A percentile compares a stretch with the other conserved stretches of the same genome.
Conservation (phyloP, 2,113 vertebrate species). For the Salvelinus alpinus region DNA sequence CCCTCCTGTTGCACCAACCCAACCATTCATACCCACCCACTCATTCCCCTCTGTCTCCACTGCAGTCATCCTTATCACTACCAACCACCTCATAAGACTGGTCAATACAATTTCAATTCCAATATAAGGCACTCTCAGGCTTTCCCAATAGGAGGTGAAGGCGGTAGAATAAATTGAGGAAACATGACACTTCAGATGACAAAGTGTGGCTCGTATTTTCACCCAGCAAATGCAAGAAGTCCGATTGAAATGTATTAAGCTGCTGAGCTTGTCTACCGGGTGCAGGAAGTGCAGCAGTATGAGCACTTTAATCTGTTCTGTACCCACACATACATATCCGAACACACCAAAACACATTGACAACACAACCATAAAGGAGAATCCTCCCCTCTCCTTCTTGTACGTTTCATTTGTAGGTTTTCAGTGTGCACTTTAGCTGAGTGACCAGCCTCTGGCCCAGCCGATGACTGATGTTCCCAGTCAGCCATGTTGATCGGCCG, state of each 20-base stretch:
- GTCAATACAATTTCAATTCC: too few relatives aligned
- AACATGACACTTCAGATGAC: not conserved
- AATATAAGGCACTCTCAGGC: too few relatives aligned
- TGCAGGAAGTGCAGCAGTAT: not conserved
- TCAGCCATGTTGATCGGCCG: constrained; percentile 25
- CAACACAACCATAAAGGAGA: not conserved
- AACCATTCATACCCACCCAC: not conserved
- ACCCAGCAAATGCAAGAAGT: not conserved
- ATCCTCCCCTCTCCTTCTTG: not conserved
- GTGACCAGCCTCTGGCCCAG: constrained; percentile 1
- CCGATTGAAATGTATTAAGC: not conserved
- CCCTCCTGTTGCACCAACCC: not conserved
- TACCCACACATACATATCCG: not conserved
- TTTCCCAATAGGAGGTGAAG: not conserved
- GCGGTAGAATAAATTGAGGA: not conserved
- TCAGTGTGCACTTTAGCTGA: not conserved
- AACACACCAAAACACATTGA: not conserved
- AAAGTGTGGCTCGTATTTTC: not conserved
- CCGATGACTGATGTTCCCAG: constrained; percentile 24
- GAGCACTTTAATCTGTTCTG: not conserved
- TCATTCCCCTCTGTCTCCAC: not conserved
- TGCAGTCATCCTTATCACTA: constrained; percentile 13
- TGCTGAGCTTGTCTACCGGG: not conserved
- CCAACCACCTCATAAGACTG: constrained; percentile 26
- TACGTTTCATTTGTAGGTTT: not conserved